These are phyloP conservation scores for Condylura cristata DNA, from an alignment of 2,113 vertebrate species.

Conservation along the genomic window DNA sequence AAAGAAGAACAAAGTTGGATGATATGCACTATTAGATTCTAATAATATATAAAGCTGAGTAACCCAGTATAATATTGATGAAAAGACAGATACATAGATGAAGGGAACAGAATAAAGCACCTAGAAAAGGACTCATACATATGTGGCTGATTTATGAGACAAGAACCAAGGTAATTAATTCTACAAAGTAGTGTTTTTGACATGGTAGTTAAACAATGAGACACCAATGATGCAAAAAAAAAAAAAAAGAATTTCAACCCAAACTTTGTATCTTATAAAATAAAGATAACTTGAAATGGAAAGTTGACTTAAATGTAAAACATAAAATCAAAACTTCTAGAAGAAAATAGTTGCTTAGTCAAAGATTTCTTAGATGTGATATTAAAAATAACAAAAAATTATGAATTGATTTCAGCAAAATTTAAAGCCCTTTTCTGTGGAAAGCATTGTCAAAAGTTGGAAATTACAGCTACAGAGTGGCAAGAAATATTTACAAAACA, in stretches of 20 bases:
- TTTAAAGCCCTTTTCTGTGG: not conserved
- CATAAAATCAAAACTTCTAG: not conserved
- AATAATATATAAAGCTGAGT: not conserved
- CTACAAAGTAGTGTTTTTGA: not conserved
- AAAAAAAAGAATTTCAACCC: not conserved
- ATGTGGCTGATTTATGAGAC: not conserved
- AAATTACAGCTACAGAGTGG: not conserved
- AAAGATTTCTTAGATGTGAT: not conserved
- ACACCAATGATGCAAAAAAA: not conserved
- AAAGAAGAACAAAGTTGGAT: constrained; percentile 19
- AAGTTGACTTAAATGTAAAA: not conserved
- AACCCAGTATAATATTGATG: not conserved
- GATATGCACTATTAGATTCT: not conserved
- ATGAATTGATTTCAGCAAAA: not conserved
- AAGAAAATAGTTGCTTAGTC: not conserved
- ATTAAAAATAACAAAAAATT: not conserved
- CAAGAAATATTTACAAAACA: constrained; percentile 27
- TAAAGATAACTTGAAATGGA: constrained; percentile 1
- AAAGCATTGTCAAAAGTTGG: not conserved
- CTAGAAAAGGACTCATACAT: not conserved
- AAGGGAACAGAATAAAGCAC: not conserved
- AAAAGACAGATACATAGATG: not conserved
- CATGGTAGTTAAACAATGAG: not conserved
- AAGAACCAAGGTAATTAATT: not conserved
- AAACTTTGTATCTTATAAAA: not conserved